A percentile compares a stretch with the other conserved stretches of the same genome.
These are phyloP conservation scores for Peromyscus eremicus DNA, from an alignment of 2,797 vertebrate genomes.

Conservation along the genomic window DNA sequence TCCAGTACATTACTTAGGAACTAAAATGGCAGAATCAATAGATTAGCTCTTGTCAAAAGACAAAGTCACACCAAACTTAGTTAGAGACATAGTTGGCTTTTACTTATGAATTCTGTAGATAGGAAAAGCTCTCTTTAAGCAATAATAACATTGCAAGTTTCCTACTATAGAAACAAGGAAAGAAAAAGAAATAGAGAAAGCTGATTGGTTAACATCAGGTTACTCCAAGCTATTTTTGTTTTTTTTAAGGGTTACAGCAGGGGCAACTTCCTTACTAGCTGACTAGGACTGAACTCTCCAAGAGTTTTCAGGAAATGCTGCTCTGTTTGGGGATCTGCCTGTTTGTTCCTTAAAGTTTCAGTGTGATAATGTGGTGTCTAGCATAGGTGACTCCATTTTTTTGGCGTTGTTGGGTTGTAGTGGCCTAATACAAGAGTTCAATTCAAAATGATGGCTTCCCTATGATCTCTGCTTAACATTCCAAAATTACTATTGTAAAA, in stretches of 20 bases:
- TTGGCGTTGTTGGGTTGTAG: background rate
- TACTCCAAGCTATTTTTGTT: background rate
- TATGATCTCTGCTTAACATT: background rate
- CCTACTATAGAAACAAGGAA: background rate
- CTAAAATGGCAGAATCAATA: constrained; percentile 30
- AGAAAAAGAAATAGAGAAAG: background rate
- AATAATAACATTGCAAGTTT: background rate
- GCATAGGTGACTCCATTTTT: background rate
- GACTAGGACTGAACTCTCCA: background rate
- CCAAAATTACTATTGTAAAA: constrained; percentile 53
- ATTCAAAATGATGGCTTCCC: background rate
- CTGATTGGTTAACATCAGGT: background rate
- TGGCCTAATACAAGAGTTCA: background rate
- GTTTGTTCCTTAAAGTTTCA: background rate
- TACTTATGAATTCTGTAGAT: constrained; percentile 17
- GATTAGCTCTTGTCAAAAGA: constrained; percentile 34
- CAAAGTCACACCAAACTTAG: background rate
- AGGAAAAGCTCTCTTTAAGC: background rate
- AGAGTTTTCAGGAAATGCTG: background rate
- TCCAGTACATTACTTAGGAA: constrained; percentile 44
- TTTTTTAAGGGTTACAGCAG: constrained; percentile 19
- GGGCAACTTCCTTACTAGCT: background rate
- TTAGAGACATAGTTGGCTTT: background rate
- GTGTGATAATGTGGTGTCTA: background rate
- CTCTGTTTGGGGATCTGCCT: background rate